Conservation (phyloP, 1,140 invertebrate genomes). For the Apis dorsata region DNA sequence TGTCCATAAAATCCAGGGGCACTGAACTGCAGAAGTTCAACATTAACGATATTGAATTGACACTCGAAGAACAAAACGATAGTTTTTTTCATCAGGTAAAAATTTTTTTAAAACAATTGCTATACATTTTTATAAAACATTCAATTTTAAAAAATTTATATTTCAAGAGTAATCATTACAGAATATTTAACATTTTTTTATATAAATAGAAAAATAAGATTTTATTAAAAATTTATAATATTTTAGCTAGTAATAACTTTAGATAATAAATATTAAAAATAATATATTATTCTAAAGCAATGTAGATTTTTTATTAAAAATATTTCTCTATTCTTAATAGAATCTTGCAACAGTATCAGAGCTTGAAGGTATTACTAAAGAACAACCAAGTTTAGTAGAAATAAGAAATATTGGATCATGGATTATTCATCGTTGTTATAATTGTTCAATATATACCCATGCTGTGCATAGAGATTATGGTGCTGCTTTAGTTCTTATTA, state of each 20-base stretch:
- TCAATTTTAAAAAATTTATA: not conserved
- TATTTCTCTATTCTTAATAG: constrained; percentile 62
- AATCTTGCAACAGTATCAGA: constrained; percentile 74
- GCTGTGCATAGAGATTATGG: constrained; percentile 80
- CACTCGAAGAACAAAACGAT: constrained; percentile 72
- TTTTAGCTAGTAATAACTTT: not conserved
- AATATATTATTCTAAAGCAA: not conserved
- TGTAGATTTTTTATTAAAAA: not conserved
- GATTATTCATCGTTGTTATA: constrained; percentile 79
- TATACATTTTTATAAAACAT: not conserved
- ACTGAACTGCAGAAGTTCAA: constrained; percentile 73
- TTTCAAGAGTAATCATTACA: not conserved
- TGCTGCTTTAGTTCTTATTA: constrained; percentile 78
- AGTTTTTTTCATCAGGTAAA: constrained; percentile 77
- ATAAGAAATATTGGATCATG: constrained; percentile 78
- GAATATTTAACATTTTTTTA: not conserved
- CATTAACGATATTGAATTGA: constrained; percentile 73
- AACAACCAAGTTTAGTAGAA: constrained; percentile 78
- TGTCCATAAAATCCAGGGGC: constrained; percentile 76
- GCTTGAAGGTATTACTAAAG: constrained; percentile 78
- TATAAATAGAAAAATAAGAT: not conserved
- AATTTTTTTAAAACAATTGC: not conserved
- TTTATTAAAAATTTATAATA: not conserved
- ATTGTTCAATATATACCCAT: constrained; percentile 79
- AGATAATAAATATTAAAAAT: not conserved